These are phyloP conservation scores for Diplolepis rosae DNA, from an alignment of 2,888 invertebrate species.

Conservation along the genomic window DNA sequence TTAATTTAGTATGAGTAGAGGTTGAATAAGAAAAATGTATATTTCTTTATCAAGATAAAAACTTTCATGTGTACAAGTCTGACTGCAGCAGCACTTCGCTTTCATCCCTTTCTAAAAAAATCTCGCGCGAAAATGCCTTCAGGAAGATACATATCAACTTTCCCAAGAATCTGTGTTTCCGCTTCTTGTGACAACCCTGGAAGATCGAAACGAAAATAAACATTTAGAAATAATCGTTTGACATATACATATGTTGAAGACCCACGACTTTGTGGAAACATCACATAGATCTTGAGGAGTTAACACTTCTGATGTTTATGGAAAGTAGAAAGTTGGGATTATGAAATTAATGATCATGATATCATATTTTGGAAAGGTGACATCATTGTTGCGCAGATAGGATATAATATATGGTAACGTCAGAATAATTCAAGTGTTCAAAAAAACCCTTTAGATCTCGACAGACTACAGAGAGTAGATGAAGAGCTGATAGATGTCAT, in stretches of 20 bases:
- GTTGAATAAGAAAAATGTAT: too few relatives aligned
- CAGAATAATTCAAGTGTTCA: conserved; percentile 4
- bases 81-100: too few relatives aligned
- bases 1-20: too few relatives aligned
- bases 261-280: neutral
- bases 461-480: neutral
- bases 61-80: too few relatives aligned
- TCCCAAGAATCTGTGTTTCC: conserved; percentile 13
- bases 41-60: too few relatives aligned
- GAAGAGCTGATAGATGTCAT: conserved; percentile 14
- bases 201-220: conserved; percentile 11
- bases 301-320: conserved; percentile 34
- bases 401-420: neutral
- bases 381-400: conserved; percentile 48
- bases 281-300: conserved; percentile 21
- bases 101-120: conserved; percentile 20
- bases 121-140: neutral
- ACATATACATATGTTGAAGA: neutral
- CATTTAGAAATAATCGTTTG: neutral
- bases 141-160: conserved; percentile 10
- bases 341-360: conserved; percentile 62
- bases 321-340: conserved; percentile 66
- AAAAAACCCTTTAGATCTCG: conserved; percentile 9
- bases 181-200: conserved; percentile 1
- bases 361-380: conserved; percentile 52